Base-by-base conservation (phyloP, 2,113 vertebrate genomes). In the Aptenodytes forsteri region DNA sequence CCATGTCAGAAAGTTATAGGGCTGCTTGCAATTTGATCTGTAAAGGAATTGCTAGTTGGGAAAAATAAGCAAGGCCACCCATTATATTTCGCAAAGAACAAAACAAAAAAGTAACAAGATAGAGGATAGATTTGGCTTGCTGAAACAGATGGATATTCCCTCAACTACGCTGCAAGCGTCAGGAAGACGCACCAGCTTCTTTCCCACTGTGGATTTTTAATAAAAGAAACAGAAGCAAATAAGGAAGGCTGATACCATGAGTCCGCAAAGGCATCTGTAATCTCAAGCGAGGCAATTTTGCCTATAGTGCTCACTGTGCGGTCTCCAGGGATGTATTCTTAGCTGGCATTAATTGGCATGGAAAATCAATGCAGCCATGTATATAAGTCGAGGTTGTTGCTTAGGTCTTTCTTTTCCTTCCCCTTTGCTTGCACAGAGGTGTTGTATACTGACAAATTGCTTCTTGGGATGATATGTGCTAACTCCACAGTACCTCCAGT, bases 321-420 rank as follows among this genome's bases (percentile, higher is more conserved):
- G 32, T 85, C 84, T 58, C 91, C 36, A 50, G 73, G 73, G 89
- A 25, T 29, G 50, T 25, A 27, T 87, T 89, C 81, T 71, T 87
- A 55, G 52, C 69, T 79, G 90, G 49, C 75, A 96, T 66, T 91
- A 91, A 94, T 83, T 76, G 70, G 89, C 70, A 85, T 16, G 42
- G 73, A 87, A 96, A 94, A 94, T 89, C 81, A 93, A 72, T 52
- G 62, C 34, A 67, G 90, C 70, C 66, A 7, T 2, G 3, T 87
- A 58, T 10, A 47, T 17, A 59, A 89, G 59, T 64, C 6, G 8
- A 54, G 47, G 44, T 27, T 52, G 49, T 14, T 75, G 59, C 86
- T 21, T 54, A 10, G 40, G 11, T 65, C 52, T 84, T 26, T 18
- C 69, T 87, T 67, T 55, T 69, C 50, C 92, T 79, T 70, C 20